A percentile compares a stretch with the other conserved stretches of the same genome.
phyloP scores from a whole-genome alignment of 2,113 vertebrate genomes.

The Malurus elegans region DNA sequence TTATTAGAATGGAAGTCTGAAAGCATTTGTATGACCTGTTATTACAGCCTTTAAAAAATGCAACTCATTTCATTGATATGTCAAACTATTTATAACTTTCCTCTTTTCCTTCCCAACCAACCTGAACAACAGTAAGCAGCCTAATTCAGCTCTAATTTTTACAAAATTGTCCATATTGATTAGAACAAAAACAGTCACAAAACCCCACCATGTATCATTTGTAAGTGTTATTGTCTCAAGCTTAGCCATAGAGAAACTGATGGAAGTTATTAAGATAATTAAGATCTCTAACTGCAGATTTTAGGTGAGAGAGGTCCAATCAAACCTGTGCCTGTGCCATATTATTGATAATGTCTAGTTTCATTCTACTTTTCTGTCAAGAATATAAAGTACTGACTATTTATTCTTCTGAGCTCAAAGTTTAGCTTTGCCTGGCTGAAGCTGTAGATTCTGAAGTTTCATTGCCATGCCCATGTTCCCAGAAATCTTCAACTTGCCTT shows the following conservation, averaged over 20 bases:
- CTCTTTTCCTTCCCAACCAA: not conserved
- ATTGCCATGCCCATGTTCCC: slow-evolving; percentile 94
- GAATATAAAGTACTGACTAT: slow-evolving; percentile 27
- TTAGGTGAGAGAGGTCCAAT: slow-evolving; percentile 34
- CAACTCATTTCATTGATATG: not conserved
- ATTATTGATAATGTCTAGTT: slow-evolving; percentile 31
- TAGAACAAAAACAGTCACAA: slow-evolving; percentile 12
- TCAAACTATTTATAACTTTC: not conserved
- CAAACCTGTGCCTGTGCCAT: not conserved
- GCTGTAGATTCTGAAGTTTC: slow-evolving; percentile 92
- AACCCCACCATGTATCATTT: slow-evolving; percentile 3
- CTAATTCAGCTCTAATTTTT: not conserved
- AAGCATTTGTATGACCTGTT: not conserved
- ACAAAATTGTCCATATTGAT: slow-evolving; percentile 3
- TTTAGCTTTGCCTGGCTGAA: slow-evolving; percentile 85
- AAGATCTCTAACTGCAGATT: slow-evolving; percentile 35
- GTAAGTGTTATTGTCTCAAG: slow-evolving; percentile 51
- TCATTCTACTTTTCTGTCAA: slow-evolving; percentile 46
- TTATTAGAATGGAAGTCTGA: slow-evolving; percentile 23
- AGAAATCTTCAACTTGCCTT: slow-evolving; percentile 90
- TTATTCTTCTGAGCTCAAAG: slow-evolving; percentile 76
- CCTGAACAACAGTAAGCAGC: not conserved
- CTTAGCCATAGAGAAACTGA: slow-evolving; percentile 24
- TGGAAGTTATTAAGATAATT: slow-evolving; percentile 30
- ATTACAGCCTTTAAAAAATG: slow-evolving; percentile 31